Evolutionary conservation across 2,888 invertebrate species (phyloP).

Genomic region (Epiblema foenella): DNA sequence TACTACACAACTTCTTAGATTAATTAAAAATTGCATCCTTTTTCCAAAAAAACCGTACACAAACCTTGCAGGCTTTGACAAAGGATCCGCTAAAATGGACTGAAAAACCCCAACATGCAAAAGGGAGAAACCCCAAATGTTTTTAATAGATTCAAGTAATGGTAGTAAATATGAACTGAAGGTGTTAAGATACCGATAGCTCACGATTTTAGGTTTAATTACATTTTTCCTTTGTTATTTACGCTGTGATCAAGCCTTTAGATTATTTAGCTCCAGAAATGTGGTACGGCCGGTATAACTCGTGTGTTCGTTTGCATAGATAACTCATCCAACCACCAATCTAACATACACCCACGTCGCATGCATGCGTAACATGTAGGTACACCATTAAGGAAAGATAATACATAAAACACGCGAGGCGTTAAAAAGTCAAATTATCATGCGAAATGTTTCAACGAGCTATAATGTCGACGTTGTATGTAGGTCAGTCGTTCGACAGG

Average conservation of each 20-base stretch:
- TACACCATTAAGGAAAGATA: conserved; percentile 13
- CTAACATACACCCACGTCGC: conserved; percentile 31
- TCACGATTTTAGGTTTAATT: background rate
- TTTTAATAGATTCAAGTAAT: no score
- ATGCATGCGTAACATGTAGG: conserved; percentile 17
- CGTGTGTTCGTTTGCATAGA: conserved; percentile 40
- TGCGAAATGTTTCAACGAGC: conserved; percentile 1
- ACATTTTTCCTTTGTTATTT: background rate
- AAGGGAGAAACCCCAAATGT: no score
- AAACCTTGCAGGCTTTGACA: no score
- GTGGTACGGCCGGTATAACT: conserved; percentile 30
- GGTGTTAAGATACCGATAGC: background rate
- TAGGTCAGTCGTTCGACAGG: conserved; percentile 30
- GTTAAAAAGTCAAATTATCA: conserved; percentile 14
- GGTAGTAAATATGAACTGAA: no score
- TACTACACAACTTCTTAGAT: no score
- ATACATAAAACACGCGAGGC: conserved; percentile 6
- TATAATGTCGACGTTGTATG: conserved; percentile 7
- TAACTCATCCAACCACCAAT: conserved; percentile 40
- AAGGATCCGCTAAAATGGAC: no score
- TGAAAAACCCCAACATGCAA: no score
- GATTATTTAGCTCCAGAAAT: conserved; percentile 32
- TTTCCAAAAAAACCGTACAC: no score
- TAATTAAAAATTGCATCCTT: no score
- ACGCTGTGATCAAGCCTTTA: conserved; percentile 15